These are phyloP conservation scores for Nymphalis urticae DNA, from an alignment of 2,888 invertebrate species.

Conservation along the genomic window DNA sequence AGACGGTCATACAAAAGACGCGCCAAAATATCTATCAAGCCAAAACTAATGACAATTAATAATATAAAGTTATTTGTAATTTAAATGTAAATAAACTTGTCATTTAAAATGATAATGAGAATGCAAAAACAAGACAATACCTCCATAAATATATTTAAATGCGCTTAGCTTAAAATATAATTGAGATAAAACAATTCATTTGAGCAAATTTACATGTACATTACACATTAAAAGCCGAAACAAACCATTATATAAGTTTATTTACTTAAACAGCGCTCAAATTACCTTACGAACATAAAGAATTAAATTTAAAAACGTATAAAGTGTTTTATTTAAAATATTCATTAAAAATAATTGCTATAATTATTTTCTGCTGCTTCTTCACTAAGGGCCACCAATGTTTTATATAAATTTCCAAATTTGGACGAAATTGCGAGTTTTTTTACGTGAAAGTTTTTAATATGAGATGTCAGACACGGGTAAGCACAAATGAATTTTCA, in stretches of 20 bases:
- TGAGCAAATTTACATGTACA: slow-evolving; percentile 1
- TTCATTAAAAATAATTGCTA: slow-evolving; percentile 37
- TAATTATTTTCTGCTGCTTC: slow-evolving; percentile 33
- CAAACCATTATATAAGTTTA: slow-evolving; percentile 30
- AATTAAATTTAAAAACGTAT: slow-evolving; percentile 24
- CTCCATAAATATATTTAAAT: slow-evolving; percentile 8
- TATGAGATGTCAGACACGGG: neutral
- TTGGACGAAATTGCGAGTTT: slow-evolving; percentile 14
- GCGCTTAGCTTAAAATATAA: slow-evolving; percentile 7
- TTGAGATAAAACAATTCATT: slow-evolving; percentile 1
- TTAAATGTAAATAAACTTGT: no score
- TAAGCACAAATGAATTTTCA: no score
- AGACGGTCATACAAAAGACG: no score
- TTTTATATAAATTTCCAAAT: slow-evolving; percentile 46
- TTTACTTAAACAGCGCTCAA: slow-evolving; percentile 22
- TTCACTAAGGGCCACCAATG: slow-evolving; percentile 41
- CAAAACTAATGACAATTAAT: no score
- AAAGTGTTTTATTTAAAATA: slow-evolving; percentile 34
- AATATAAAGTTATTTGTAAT: no score
- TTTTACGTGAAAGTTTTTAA: slow-evolving; percentile 25
- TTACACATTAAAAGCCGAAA: slow-evolving; percentile 24
- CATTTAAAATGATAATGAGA: neutral
- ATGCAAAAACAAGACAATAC: neutral
- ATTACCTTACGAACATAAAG: slow-evolving; percentile 24
- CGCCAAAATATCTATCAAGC: no score